Conservation (phyloP, 1,140 invertebrate genomes). For the Orius insidiosus region DNA sequence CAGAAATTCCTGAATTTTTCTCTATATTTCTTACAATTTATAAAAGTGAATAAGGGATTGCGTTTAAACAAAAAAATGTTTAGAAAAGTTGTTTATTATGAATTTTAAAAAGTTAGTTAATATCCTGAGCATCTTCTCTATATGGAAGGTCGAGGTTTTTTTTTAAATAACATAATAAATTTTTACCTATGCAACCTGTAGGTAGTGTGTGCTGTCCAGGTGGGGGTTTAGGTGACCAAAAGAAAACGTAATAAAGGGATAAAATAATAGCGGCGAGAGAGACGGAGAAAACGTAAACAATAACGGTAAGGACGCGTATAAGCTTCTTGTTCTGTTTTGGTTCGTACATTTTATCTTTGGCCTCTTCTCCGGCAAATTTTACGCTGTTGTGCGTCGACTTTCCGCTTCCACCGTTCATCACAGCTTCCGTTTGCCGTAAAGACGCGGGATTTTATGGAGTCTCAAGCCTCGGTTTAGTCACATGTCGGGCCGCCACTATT, state of each 20-base stretch:
- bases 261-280: slow-evolving; percentile 87
- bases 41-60: no score
- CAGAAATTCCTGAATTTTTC: no score
- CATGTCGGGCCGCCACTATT: no score
- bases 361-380: slow-evolving; percentile 32
- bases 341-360: slow-evolving; percentile 58
- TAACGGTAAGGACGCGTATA: slow-evolving; percentile 80
- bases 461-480: no score
- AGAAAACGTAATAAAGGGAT: slow-evolving; percentile 87
- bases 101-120: no score
- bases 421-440: not conserved
- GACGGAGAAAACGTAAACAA: slow-evolving; percentile 88
- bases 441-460: no score
- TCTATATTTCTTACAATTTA: no score
- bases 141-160: no score
- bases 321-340: slow-evolving; percentile 61
- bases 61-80: no score
- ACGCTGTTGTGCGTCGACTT: slow-evolving; percentile 14
- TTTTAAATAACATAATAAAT: no score
- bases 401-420: slow-evolving; percentile 9
- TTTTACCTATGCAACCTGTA: slow-evolving; percentile 11
- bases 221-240: slow-evolving; percentile 64
- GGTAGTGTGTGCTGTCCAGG: slow-evolving; percentile 8
- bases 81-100: no score
- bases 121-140: no score